Conservation (phyloP, 2,888 invertebrate species). For the Unio pictorum region DNA sequence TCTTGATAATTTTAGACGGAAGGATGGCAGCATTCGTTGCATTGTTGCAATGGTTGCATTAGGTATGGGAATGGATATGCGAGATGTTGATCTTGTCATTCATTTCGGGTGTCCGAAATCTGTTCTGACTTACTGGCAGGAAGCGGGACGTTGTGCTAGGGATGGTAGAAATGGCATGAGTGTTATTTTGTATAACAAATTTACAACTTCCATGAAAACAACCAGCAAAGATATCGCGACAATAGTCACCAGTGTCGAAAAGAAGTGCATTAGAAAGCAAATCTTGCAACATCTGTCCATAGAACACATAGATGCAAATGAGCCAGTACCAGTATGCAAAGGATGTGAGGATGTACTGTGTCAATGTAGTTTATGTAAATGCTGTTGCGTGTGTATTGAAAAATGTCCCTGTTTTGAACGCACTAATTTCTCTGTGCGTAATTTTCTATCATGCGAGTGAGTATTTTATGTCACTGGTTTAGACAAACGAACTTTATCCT, state of each 20-base stretch:
- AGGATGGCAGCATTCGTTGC: slow-evolving; percentile 15
- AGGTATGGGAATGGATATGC: slow-evolving; percentile 33
- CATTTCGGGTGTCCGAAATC: slow-evolving; percentile 27
- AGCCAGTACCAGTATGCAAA: too few species aligned
- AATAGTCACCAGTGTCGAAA: slow-evolving; percentile 5
- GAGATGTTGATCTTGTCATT: slow-evolving; percentile 16
- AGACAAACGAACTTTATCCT: too few species aligned
- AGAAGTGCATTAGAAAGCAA: slow-evolving; percentile 9
- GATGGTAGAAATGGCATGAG: slow-evolving; percentile 16
- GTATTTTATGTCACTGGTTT: too few species aligned
- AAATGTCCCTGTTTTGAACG: too few species aligned
- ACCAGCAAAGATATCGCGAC: slow-evolving; percentile 14
- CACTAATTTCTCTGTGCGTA: too few species aligned
- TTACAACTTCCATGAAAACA: slow-evolving; percentile 17
- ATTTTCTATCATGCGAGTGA: too few species aligned
- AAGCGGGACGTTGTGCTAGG: slow-evolving; percentile 25
- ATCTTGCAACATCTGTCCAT: slow-evolving; percentile 7
- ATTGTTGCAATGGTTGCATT: slow-evolving; percentile 25
- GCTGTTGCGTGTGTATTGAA: too few species aligned
- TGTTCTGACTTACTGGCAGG: slow-evolving; percentile 23
- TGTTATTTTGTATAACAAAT: slow-evolving; percentile 14
- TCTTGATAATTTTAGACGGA: slow-evolving; percentile 12
- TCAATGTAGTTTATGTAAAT: too few species aligned
- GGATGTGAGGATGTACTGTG: too few species aligned
- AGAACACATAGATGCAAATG: not conserved